Evolutionary conservation across 1,140 invertebrate species (phyloP), one percentile per base, ranked within the genome.

Genomic region (Orchesella cincta): DNA sequence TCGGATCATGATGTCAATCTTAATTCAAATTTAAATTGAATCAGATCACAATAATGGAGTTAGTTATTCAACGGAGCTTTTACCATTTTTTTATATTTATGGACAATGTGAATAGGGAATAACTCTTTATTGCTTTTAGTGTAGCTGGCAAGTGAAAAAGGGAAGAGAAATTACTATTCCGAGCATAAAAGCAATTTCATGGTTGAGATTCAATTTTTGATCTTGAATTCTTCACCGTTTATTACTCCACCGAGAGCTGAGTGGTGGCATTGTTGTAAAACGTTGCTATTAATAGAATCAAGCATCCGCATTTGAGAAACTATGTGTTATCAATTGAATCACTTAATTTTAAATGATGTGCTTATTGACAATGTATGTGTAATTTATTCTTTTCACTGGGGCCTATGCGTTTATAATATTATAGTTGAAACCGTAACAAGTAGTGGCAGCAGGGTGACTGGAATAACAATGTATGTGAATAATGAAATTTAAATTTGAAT

Each of bases 11-110:
- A 31, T 67, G 62, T 67, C 62, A 67, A 33, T 31, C n/a, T 67
- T 67, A 67, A 33, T 67, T 67, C 62, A 67, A 14, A 29, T 67
- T 67, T 67, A 67, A 67, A 67, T 67, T 67, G 62, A 67, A 67
- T 67, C 62, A 67, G 62, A 67, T 67, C 62, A 67, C 62, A 57
- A 57, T 57, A 57, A 57, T n/a, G 14, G 54, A 18, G 54, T 18
- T 12, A 16, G 8, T 8, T 18, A 57, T 57, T 57, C 54, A 18
- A n/a, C 39, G 8, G 20, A 46, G 20, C 39, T 57, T 57, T 57
- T 16, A 14, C 12, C 54, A 57, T 23, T 57, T 57, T 8, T 23
- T 12, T 57, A 8, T 57, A 23, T 26, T 3, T 57, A 57, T 23
- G 23, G 54, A 57, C 5, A 46, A 46, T 57, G 12, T 57, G n/a